phyloP scores from a whole-genome alignment of 2,888 invertebrate genomes.

The Neoitamus cyanurus region DNA sequence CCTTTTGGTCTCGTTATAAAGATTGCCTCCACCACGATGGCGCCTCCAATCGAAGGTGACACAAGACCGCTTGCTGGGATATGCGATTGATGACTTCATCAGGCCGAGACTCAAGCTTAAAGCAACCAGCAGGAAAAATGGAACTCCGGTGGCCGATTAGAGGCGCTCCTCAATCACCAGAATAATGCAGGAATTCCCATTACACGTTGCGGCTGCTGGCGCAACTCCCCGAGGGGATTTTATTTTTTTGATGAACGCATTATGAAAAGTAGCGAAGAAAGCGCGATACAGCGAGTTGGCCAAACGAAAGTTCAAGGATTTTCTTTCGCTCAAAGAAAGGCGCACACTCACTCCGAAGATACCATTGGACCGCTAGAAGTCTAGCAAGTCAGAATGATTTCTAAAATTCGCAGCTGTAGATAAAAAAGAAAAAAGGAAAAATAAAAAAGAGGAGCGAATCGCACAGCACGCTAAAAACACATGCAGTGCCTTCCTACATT shows the following conservation, averaged over 20 bases:
- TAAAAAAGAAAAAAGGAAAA: background rate
- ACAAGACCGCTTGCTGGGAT: background rate
- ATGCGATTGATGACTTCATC: background rate
- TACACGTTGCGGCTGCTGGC: background rate
- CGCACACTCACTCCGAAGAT: background rate
- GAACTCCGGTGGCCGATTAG: background rate
- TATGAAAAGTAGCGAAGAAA: background rate
- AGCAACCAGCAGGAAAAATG: background rate
- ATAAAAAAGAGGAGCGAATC: background rate
- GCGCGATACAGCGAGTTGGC: background rate
- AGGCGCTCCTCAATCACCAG: background rate
- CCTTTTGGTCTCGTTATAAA: background rate
- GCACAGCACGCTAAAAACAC: background rate
- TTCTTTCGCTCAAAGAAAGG: background rate
- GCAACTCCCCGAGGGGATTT: background rate
- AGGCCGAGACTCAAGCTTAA: background rate
- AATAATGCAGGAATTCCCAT: background rate
- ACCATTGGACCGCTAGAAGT: background rate
- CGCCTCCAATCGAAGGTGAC: background rate
- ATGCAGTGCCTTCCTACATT: background rate
- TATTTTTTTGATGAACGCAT: background rate
- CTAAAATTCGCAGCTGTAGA: background rate
- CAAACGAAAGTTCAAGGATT: background rate
- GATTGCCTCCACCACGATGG: background rate
- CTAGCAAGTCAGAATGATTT: background rate